phyloP scores from a whole-genome alignment of 2,888 invertebrate genomes.

The Cosmia pyralina region DNA sequence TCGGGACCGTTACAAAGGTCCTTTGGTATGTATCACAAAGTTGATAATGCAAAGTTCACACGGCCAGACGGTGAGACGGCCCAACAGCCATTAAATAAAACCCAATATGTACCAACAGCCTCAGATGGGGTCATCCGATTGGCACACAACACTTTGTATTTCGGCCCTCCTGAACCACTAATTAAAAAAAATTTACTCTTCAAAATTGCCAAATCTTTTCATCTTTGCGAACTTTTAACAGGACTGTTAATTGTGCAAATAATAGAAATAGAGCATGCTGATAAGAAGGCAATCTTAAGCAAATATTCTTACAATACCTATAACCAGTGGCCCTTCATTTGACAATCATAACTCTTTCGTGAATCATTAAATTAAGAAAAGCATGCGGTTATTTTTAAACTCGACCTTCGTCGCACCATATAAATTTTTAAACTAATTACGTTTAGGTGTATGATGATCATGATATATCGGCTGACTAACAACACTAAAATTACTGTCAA shows the following conservation, averaged over 20 bases:
- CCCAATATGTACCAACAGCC: constrained; percentile 72
- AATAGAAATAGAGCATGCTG: neutral
- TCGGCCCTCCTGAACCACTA: constrained; percentile 67
- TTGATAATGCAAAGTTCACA: constrained; percentile 67
- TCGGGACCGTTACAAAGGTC: constrained; percentile 60
- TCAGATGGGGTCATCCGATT: constrained; percentile 86
- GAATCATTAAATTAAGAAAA: constrained; percentile 70
- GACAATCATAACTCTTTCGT: constrained; percentile 50
- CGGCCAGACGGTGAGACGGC: constrained; percentile 60
- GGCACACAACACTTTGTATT: constrained; percentile 74
- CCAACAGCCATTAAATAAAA: constrained; percentile 72
- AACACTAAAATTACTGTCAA: constrained; percentile 74
- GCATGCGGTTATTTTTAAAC: constrained; percentile 69
- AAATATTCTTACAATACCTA: constrained; percentile 25
- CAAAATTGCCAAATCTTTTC: constrained; percentile 27
- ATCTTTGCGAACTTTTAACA: constrained; percentile 3
- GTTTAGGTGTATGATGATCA: constrained; percentile 64
- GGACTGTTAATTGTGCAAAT: neutral
- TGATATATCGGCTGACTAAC: constrained; percentile 70
- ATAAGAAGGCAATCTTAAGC: constrained; percentile 10
- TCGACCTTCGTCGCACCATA: constrained; percentile 65
- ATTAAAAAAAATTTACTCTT: constrained; percentile 69
- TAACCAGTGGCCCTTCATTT: constrained; percentile 33
- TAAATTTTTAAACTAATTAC: constrained; percentile 70
- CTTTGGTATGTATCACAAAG: constrained; percentile 63